These are phyloP conservation scores for Hestina assimilis DNA, from an alignment of 1,140 invertebrate genomes.

Conservation along the genomic window DNA sequence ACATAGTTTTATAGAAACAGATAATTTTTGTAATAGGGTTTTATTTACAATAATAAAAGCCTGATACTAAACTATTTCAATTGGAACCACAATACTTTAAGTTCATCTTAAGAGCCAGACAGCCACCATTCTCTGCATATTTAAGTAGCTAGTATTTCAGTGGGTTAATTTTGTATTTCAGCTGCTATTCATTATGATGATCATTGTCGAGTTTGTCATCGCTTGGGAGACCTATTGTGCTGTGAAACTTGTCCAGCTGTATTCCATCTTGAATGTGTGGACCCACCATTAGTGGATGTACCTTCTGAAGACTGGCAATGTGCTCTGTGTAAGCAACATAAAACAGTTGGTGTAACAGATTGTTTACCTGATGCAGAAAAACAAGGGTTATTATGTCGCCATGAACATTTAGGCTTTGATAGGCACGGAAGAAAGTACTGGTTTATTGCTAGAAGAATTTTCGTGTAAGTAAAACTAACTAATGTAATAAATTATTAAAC, in stretches of 20 bases:
- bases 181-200: conserved; percentile 96
- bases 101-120: too few relatives aligned
- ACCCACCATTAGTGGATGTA: conserved; percentile 94
- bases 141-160: too few relatives aligned
- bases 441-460: conserved; percentile 94
- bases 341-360: conserved; percentile 94
- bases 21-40: too few relatives aligned
- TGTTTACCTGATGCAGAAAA: conserved; percentile 95
- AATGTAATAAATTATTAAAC: neutral
- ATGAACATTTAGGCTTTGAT: conserved; percentile 96
- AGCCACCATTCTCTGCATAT: too few relatives aligned
- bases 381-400: conserved; percentile 92
- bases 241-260: conserved; percentile 98
- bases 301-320: conserved; percentile 98
- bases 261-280: conserved; percentile 97
- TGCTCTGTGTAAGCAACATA: conserved; percentile 93
- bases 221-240: conserved; percentile 95
- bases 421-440: conserved; percentile 97
- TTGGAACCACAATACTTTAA: too few relatives aligned
- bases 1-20: too few relatives aligned
- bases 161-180: conserved; percentile 78
- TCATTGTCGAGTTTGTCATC: conserved; percentile 96
- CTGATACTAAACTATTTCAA: too few relatives aligned
- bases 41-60: too few relatives aligned
- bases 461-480: conserved; percentile 90